These are phyloP conservation scores for Spodoptera exigua DNA, from an alignment of 2,888 invertebrate genomes.

Conservation along the genomic window DNA sequence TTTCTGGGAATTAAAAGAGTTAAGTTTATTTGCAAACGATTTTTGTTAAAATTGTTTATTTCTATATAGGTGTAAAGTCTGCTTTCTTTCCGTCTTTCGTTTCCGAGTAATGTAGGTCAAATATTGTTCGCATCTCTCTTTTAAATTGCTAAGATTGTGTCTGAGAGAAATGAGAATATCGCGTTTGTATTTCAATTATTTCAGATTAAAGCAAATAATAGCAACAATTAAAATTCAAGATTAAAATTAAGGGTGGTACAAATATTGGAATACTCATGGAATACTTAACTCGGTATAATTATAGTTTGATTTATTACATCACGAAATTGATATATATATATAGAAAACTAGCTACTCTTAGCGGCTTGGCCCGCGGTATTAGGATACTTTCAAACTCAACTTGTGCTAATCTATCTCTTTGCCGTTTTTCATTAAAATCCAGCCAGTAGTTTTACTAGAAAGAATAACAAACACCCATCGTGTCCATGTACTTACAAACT, in stretches of 20 bases:
- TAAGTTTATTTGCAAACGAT: constrained; percentile 4
- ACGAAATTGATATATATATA: too few species aligned
- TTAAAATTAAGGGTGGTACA: background rate
- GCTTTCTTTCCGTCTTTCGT: constrained; percentile 56
- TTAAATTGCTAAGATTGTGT: constrained; percentile 52
- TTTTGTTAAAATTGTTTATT: background rate
- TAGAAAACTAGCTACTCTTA: too few species aligned
- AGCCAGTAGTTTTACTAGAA: too few species aligned
- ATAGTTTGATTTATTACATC: too few species aligned
- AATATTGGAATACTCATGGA: too few species aligned
- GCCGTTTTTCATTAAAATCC: too few species aligned
- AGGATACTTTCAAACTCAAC: too few species aligned
- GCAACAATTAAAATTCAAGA: background rate
- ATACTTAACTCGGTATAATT: too few species aligned
- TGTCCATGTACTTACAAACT: too few species aligned
- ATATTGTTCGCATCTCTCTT: constrained; percentile 56
- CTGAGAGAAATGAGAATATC: constrained; percentile 46
- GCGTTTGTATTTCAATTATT: constrained; percentile 42
- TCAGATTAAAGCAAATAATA: constrained; percentile 18
- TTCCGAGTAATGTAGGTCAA: constrained; percentile 55
- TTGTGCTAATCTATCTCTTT: too few species aligned
- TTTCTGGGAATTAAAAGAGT: background rate
- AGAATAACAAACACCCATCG: too few species aligned
- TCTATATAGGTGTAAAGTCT: constrained; percentile 31
- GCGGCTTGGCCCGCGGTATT: too few species aligned